A percentile compares a stretch with the other conserved stretches of the same genome.
These are phyloP conservation scores for Frieseomelitta varia DNA, from an alignment of 1,140 invertebrate genomes.

Conservation along the genomic window DNA sequence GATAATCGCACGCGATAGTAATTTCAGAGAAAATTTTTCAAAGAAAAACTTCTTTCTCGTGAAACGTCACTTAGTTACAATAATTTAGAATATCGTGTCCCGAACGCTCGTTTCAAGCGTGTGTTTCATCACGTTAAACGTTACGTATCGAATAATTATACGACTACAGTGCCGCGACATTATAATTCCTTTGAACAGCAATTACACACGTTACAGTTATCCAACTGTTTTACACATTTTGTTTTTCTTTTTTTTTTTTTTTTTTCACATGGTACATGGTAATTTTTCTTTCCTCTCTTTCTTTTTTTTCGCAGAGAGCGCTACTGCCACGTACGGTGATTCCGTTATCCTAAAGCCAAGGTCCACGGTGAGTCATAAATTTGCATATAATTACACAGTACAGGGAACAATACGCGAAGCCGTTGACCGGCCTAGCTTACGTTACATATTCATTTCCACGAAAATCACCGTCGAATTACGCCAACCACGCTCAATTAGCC, in stretches of 20 bases:
- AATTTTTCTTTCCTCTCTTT: neutral
- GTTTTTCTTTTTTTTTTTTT: neutral
- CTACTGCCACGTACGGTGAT: neutral
- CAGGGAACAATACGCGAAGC: constrained; percentile 4
- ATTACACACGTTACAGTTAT: constrained; percentile 24
- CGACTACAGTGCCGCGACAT: neutral
- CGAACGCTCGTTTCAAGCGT: too few species aligned
- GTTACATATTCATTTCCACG: constrained; percentile 35
- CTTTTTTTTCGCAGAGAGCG: neutral
- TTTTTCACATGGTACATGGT: too few species aligned
- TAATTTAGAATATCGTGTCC: neutral
- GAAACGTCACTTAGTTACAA: neutral
- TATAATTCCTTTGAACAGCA: neutral
- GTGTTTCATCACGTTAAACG: neutral
- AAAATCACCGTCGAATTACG: constrained; percentile 23
- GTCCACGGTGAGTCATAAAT: constrained; percentile 24
- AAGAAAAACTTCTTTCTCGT: neutral
- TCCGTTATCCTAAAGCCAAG: constrained; percentile 32
- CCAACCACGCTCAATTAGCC: neutral
- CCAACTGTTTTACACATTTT: neutral
- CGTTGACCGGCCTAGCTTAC: constrained; percentile 2
- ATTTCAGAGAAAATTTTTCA: neutral
- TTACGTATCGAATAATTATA: neutral
- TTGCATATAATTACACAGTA: constrained; percentile 27
- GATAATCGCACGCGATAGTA: neutral